phyloP scores from a whole-genome alignment of 92 coral and sea anemone genomes.

The Scolanthus callimorphus region DNA sequence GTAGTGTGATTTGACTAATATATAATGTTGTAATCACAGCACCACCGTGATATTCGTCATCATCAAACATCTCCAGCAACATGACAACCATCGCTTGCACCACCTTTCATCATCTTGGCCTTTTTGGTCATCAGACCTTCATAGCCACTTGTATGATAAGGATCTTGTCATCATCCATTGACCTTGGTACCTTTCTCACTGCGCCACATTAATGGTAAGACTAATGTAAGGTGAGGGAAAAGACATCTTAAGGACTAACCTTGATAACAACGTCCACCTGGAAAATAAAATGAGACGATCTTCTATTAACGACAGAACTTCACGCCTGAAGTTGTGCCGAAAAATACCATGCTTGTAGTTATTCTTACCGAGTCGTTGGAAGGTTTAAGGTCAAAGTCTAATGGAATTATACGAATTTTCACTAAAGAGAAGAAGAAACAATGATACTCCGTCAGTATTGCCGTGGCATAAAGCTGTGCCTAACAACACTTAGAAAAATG shows the following conservation, averaged over 20 bases:
- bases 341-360: neutral
- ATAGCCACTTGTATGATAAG: too few relatives aligned
- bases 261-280: conserved; percentile 64
- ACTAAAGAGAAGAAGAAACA: conserved; percentile 41
- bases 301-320: neutral
- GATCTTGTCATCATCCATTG: neutral
- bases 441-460: neutral
- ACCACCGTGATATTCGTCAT: too few relatives aligned
- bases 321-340: neutral
- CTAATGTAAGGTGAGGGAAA: too few relatives aligned
- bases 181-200: neutral
- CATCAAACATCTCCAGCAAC: too few relatives aligned
- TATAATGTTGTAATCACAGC: too few relatives aligned
- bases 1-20: too few relatives aligned
- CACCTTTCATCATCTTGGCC: too few relatives aligned
- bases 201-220: neutral
- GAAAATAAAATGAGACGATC: neutral
- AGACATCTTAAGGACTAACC: conserved; percentile 15
- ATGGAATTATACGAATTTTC: conserved; percentile 75
- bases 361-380: conserved; percentile 52
- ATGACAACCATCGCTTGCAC: too few relatives aligned
- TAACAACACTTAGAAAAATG: neutral
- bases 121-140: too few relatives aligned
- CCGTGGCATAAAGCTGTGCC: too few relatives aligned
- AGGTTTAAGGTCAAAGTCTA: conserved; percentile 72